Percentiles rank a stretch among this genome's conserved stretches.
These are phyloP conservation scores for Apis mellifera DNA, from an alignment of 1,140 invertebrate species.

Conservation along the genomic window Amel_HAv3.1 CM009932.2:5280001-5280500, in stretches of 20 bases:
- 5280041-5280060: too few relatives aligned
- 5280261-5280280: neutral
- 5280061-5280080: too few relatives aligned
- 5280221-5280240: neutral
- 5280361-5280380: conserved; percentile 46
- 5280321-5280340: neutral
- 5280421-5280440: conserved; percentile 9
- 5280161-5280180: too few relatives aligned
- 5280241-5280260: neutral
- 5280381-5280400: conserved; percentile 16
- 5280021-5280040: too few relatives aligned
- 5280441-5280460: conserved; percentile 29
- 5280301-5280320: neutral
- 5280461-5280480: conserved; percentile 15
- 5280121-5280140: too few relatives aligned
- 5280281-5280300: neutral
- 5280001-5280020: too few relatives aligned
- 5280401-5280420: neutral
- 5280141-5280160: too few relatives aligned
- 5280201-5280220: neutral
- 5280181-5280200: neutral
- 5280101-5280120: too few relatives aligned
- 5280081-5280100: too few relatives aligned
- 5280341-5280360: conserved; percentile 42
- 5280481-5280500: conserved; percentile 32